Evolutionary conservation across 2,888 invertebrate genomes (phyloP), one percentile per base, ranked within the genome.

Genomic region (Chaitophorus viminalis): DNA sequence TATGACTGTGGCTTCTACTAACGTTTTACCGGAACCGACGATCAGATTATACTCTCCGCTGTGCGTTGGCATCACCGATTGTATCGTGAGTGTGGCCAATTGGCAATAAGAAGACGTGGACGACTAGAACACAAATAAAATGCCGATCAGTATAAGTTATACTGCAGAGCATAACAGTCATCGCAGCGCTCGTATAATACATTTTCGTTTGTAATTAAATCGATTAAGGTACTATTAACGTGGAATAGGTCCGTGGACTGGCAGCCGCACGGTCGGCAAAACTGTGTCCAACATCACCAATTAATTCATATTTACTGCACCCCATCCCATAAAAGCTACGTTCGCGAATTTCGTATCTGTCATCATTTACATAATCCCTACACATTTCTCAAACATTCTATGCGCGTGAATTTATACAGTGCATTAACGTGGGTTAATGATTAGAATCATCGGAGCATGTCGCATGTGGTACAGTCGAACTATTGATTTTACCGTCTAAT

Each of bases 11-110:
- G 94, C 94, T 91, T 94, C 94, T 77, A 94, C 93, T 89, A 94
- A 92, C 86, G 94, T 94, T 90, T 93, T 93, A 70, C 93, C 91
- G 83, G 94, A 94, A 90, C 94, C 93, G 54, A 94, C 94, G 89
- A 94, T 91, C 89, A 94, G 92, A 89, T 93, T 92, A 92, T 94
- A 94, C 91, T 94, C 94, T 46, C 94, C 94, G 25, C 93, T 92
- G 91, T 94, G 94, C 68, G 92, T 92, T 88, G 92, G 92, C 86
- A 93, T 92, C 78, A 94, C 93, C 90, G 92, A 92, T 79, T 93
- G 92, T 90, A 94, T 93, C 89, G 93, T 93, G 90, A 94, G 91
- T 88, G 93, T 92, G 89, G 94, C 93, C 91, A 93, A 92, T 91
- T 93, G 93, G 91, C 94, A 94, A 90, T 93, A 92, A 82, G 93